Evolutionary conservation across 1,140 invertebrate genomes (phyloP).

Genomic region (Charaxes varanes): DNA sequence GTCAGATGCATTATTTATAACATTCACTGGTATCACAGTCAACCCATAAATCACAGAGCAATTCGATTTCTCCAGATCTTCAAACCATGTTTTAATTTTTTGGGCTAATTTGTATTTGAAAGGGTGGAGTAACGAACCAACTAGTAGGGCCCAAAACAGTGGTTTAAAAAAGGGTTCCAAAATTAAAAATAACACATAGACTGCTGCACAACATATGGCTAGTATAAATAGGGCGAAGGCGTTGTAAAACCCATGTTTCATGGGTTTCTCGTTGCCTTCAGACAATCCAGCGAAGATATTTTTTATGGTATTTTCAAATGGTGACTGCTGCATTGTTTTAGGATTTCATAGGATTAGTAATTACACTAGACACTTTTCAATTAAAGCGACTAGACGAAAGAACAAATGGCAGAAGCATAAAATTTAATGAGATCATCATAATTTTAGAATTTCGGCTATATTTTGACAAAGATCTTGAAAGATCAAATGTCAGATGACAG

Average conservation of each 20-base stretch:
- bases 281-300: slow-evolving; percentile 66
- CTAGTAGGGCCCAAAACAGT: slow-evolving; percentile 93
- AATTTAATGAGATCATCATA: slow-evolving; percentile 30
- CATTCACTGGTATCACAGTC: slow-evolving; percentile 82
- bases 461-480: slow-evolving; percentile 20
- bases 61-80: slow-evolving; percentile 75
- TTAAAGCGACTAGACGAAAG: slow-evolving; percentile 12
- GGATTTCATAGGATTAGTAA: neutral
- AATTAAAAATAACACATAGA: slow-evolving; percentile 84
- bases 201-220: slow-evolving; percentile 78
- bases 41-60: slow-evolving; percentile 81
- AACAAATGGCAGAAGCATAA: slow-evolving; percentile 7
- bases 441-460: slow-evolving; percentile 21
- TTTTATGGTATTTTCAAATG: slow-evolving; percentile 68
- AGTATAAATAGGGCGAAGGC: slow-evolving; percentile 84
- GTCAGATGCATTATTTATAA: slow-evolving; percentile 83
- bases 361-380: slow-evolving; percentile 7
- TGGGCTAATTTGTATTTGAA: slow-evolving; percentile 86
- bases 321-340: slow-evolving; percentile 57
- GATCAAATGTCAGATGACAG: slow-evolving; percentile 1
- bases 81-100: slow-evolving; percentile 83
- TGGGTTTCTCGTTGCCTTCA: slow-evolving; percentile 82
- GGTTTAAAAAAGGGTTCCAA: slow-evolving; percentile 94
- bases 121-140: slow-evolving; percentile 92
- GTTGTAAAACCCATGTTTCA: slow-evolving; percentile 91